Conservation (phyloP, 2,113 vertebrate species). For the Corapipo altera region DNA sequence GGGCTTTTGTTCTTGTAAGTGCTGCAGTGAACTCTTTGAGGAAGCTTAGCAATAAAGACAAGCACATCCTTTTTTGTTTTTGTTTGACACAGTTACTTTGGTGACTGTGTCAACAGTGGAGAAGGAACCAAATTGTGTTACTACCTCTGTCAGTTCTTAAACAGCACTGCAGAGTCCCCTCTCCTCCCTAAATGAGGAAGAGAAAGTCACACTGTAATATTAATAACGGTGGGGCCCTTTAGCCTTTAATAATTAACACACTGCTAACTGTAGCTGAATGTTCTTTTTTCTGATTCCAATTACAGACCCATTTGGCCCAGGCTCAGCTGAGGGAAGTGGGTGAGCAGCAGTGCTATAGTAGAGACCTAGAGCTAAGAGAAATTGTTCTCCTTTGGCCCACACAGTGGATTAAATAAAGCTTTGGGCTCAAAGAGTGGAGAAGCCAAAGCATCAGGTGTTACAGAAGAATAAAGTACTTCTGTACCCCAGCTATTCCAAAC, state of each 20-base stretch:
- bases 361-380: background rate
- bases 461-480: background rate
- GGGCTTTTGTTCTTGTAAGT: background rate
- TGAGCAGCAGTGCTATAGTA: background rate
- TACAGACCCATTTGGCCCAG: background rate
- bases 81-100: background rate
- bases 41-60: background rate
- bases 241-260: slow-evolving; percentile 50
- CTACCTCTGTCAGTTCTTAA: background rate
- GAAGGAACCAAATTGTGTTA: background rate
- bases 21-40: background rate
- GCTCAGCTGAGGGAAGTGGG: background rate
- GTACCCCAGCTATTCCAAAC: background rate
- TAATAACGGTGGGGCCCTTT: slow-evolving; percentile 24
- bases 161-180: background rate
- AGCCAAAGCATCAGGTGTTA: background rate
- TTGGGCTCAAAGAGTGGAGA: background rate
- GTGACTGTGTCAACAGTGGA: background rate
- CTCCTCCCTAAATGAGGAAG: background rate
- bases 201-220: slow-evolving; percentile 12
- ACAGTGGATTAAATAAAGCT: slow-evolving; percentile 3
- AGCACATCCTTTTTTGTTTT: background rate
- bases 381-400: slow-evolving; percentile 27
- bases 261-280: background rate
- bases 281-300: background rate